Evolutionary conservation across 2,113 vertebrate genomes (phyloP).

Genomic region (Crocuta crocuta): DNA sequence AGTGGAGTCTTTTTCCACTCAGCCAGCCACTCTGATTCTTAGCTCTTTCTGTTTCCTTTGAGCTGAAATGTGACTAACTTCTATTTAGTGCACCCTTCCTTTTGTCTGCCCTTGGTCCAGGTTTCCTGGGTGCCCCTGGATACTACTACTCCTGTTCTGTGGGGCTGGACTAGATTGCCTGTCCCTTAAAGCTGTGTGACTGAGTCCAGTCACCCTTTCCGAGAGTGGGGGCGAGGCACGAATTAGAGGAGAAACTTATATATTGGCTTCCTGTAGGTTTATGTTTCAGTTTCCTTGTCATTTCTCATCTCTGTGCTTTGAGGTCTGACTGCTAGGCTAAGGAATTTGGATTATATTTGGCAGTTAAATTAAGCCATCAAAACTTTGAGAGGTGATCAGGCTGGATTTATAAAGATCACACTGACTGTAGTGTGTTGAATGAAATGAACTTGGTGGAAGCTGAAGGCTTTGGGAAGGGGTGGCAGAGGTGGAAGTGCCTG

Average conservation of each 20-base stretch:
- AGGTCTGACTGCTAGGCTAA: neutral
- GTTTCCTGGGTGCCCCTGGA: neutral
- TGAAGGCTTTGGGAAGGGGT: neutral
- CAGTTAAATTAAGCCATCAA: neutral
- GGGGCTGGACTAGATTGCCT: neutral
- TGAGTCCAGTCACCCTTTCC: neutral
- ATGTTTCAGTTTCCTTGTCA: neutral
- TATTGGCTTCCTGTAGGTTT: neutral
- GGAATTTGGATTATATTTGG: neutral
- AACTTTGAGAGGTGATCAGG: neutral
- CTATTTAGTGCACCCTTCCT: neutral
- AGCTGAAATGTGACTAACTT: neutral
- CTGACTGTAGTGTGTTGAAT: neutral
- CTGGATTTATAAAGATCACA: neutral
- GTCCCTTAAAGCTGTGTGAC: neutral
- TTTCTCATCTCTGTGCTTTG: neutral
- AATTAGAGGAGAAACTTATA: neutral
- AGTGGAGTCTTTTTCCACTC: neutral
- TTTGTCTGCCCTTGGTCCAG: neutral
- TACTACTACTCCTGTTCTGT: neutral
- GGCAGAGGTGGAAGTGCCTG: neutral
- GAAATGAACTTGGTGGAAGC: neutral
- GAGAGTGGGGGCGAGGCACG: neutral
- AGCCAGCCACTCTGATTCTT: neutral
- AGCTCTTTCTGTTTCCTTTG: neutral